A percentile compares a stretch with the other conserved stretches of the same genome.
These are phyloP conservation scores for Dromiciops gliroides DNA, from an alignment of 2,113 vertebrate genomes.

Conservation along the genomic window DNA sequence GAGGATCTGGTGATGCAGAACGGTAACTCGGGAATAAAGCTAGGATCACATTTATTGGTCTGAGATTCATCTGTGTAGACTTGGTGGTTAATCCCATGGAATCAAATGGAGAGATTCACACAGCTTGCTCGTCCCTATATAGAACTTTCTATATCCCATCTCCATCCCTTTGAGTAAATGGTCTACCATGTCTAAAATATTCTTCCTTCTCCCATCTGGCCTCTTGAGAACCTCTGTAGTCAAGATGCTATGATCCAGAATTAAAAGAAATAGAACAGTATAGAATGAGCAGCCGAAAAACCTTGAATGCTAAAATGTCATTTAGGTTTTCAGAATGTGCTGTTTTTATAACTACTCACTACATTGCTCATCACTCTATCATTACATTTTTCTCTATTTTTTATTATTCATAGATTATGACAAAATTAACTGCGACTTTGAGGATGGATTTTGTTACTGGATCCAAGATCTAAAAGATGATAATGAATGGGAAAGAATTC, in stretches of 20 bases:
- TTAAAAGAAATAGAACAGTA: background rate
- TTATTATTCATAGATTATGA: constrained; percentile 85
- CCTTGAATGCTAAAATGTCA: background rate
- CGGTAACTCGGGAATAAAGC: background rate
- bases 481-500: constrained; percentile 87
- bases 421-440: constrained; percentile 92
- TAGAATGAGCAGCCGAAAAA: background rate
- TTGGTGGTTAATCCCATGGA: background rate
- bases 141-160: background rate
- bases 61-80: background rate
- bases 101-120: background rate
- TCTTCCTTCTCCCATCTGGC: background rate
- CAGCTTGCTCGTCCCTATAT: background rate
- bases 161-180: background rate
- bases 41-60: background rate
- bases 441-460: constrained; percentile 93
- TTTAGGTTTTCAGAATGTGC: background rate
- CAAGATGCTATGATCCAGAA: background rate
- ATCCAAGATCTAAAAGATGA: constrained; percentile 84
- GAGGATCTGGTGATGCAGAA: background rate
- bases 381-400: background rate
- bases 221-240: background rate
- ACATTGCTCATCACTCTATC: background rate
- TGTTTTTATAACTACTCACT: background rate
- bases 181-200: background rate